Percentiles rank a stretch among this genome's conserved stretches.
phyloP scores from a whole-genome alignment of 2,113 vertebrate species.

The Axis porcinus region DNA sequence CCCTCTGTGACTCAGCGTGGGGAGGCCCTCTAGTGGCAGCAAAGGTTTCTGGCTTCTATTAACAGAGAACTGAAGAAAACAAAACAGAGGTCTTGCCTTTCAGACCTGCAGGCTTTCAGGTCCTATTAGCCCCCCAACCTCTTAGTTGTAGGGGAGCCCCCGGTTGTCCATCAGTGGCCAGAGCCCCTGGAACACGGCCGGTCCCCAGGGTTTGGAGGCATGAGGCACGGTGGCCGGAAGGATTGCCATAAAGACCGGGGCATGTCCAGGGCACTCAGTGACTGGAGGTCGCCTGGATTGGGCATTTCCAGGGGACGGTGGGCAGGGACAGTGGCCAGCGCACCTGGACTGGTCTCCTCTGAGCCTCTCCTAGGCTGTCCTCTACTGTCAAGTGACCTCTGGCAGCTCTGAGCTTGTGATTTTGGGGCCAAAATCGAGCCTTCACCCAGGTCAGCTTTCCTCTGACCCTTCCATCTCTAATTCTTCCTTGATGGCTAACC shows the following conservation, averaged over 20 bases:
- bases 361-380: not conserved
- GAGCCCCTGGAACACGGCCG: not conserved
- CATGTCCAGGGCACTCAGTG: not conserved
- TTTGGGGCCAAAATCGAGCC: too few species aligned
- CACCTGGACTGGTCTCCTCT: not conserved
- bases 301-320: not conserved
- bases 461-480: not conserved
- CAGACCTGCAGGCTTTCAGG: accelerated
- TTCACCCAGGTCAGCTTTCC: not conserved
- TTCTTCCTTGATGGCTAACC: too few species aligned
- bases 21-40: slow-evolving; percentile 15
- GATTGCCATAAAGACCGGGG: not conserved
- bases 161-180: accelerated
- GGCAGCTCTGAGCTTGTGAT: too few species aligned
- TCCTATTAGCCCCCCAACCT: accelerated
- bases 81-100: not conserved
- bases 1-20: accelerated
- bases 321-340: accelerated
- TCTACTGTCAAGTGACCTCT: not conserved
- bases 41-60: not conserved
- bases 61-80: not conserved
- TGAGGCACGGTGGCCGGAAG: accelerated
- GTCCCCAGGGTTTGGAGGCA: not conserved
- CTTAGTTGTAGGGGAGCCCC: not conserved
- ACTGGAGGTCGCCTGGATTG: accelerated